A percentile compares a stretch with the other conserved stretches of the same genome.
Evolutionary conservation across 2,113 vertebrate species (phyloP).

Genomic region (Myiozetetes cayanensis): DNA sequence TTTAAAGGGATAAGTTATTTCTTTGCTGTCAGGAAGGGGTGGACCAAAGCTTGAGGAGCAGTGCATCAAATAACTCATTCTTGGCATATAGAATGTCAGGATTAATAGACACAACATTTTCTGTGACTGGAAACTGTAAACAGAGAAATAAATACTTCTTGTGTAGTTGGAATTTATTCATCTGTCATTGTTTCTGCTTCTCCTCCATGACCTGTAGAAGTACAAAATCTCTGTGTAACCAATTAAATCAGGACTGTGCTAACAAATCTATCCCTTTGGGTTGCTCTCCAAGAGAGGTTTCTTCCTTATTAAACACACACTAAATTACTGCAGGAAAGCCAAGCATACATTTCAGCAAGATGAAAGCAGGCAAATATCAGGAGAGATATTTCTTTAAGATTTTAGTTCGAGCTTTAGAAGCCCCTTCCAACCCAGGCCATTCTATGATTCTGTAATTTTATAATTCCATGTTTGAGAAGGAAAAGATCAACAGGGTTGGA

Average conservation of each 20-base stretch:
- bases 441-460: neutral
- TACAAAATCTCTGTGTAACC: neutral
- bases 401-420: neutral
- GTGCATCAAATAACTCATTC: neutral
- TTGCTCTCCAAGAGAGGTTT: neutral
- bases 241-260: neutral
- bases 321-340: neutral
- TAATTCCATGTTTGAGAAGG: neutral
- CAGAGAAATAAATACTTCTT: neutral
- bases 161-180: neutral
- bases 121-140: neutral
- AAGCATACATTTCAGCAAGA: neutral
- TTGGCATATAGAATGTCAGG: neutral
- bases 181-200: neutral
- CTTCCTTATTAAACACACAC: neutral
- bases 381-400: neutral
- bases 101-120: neutral
- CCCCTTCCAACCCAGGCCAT: neutral
- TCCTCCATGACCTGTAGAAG: neutral
- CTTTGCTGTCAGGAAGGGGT: neutral
- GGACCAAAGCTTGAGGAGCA: neutral
- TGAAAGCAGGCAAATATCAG: neutral
- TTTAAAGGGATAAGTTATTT: neutral
- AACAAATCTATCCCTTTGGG: neutral
- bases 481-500: neutral